Evolutionary conservation across 2,888 invertebrate genomes (phyloP), one percentile per base, ranked within the genome.

Genomic region (Theodoxus fluviatilis): DNA sequence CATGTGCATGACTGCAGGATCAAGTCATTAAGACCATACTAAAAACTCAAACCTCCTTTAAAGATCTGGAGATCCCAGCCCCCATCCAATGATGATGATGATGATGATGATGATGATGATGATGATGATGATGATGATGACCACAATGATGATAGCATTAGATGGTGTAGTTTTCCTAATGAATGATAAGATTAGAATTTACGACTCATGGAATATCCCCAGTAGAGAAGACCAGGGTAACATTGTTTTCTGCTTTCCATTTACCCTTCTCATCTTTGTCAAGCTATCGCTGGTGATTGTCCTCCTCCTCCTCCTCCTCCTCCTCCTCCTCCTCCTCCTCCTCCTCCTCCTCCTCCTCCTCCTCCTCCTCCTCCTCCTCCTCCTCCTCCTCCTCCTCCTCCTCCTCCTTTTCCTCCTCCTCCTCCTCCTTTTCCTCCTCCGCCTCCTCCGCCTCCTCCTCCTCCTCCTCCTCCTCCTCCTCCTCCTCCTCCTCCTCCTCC

Each of bases 61-160:
- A n/a, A n/a, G n/a, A n/a, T n/a, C n/a, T n/a, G n/a, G n/a, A n/a
- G n/a, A n/a, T n/a, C n/a, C n/a, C n/a, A n/a, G n/a, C n/a, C n/a
- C n/a, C n/a, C n/a, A n/a, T n/a, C n/a, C n/a, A n/a, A 55, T 55
- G 15, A 55, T 55, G 15, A 55, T 55, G 15, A 55, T 55, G 15
- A 55, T 55, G 15, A 55, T 55, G 15, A 55, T 55, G 15, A 55
- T 55, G 15, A 55, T 55, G 15, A 55, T 55, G 15, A 55, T 55
- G 15, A 55, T 55, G 15, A 55, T 55, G 15, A 55, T 55, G 15
- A 55, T 55, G 15, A 55, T 55, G 15, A 15, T 55, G 15, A 55
- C 22, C 22, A 15, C 22, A n/a, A n/a, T 55, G 15, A 15, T 55
- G 55, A 15, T 55, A n/a, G 22, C 43, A 12, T 43, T 43, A 43